Percentiles rank a stretch among this genome's conserved stretches.
Evolutionary conservation across 2,888 invertebrate genomes (phyloP).

Genomic region (Steinernema scapterisci): DNA sequence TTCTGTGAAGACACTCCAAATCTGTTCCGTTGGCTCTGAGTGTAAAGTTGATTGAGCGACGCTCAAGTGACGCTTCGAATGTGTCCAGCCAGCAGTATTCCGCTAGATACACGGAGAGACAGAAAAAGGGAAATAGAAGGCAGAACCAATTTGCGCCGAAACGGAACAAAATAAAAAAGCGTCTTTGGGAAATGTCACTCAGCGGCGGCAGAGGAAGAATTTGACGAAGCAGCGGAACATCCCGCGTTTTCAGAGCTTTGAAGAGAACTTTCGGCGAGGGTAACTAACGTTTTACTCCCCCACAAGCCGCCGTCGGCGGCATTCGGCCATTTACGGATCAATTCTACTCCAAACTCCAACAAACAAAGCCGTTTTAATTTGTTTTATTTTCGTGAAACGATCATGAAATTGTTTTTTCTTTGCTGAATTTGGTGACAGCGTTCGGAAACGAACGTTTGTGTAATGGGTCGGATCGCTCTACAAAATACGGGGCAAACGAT

Average conservation of each 20-base stretch:
- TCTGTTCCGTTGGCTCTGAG: not conserved
- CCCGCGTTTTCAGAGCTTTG: not conserved
- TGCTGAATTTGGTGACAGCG: not conserved
- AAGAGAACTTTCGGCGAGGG: too few species aligned
- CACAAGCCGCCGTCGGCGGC: too few species aligned
- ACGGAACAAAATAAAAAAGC: constrained; percentile 28
- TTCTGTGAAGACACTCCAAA: not conserved
- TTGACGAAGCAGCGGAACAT: not conserved
- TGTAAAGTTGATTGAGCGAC: not conserved
- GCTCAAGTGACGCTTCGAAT: not conserved
- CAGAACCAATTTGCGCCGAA: constrained; percentile 27
- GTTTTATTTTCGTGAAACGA: not conserved
- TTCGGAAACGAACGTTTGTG: not conserved
- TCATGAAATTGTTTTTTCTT: not conserved
- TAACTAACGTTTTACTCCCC: too few species aligned
- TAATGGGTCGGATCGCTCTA: not conserved
- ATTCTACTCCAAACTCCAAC: not conserved
- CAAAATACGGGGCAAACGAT: not conserved
- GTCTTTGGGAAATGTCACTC: constrained; percentile 25
- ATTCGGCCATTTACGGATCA: too few species aligned
- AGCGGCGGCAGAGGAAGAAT: not conserved
- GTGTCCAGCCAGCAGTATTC: not conserved
- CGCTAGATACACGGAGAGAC: not conserved
- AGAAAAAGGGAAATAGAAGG: not conserved
- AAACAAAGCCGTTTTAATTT: not conserved